Evolutionary conservation across 2,888 invertebrate species (phyloP).

Genomic region (Torymus auratus): DNA sequence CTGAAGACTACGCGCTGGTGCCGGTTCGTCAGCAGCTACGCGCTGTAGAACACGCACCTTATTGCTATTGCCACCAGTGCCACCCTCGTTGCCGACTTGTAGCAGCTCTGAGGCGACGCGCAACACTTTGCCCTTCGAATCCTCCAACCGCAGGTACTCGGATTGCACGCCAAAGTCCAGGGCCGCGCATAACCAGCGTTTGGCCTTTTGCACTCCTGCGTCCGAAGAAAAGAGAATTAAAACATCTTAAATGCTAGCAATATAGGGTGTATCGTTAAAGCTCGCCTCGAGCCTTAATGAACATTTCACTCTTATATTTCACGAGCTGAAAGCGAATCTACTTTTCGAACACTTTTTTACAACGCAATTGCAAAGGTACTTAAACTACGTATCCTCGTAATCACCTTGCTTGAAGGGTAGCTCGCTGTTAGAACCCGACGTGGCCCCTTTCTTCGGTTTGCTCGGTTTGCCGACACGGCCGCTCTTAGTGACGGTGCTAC

Average conservation of each 20-base stretch:
- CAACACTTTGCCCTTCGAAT: constrained; percentile 61
- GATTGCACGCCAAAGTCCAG: constrained; percentile 66
- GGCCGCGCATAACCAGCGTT: constrained; percentile 64
- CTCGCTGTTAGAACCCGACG: too few species aligned
- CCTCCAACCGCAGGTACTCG: constrained; percentile 65
- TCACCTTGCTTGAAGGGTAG: too few species aligned
- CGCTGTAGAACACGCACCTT: constrained; percentile 7
- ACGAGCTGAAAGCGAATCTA: too few species aligned
- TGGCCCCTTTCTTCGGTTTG: too few species aligned
- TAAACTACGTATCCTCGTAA: too few species aligned
- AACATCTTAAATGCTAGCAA: not conserved
- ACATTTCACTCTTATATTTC: too few species aligned
- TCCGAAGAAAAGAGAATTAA: not conserved
- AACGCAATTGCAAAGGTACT: too few species aligned
- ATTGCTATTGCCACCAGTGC: not conserved
- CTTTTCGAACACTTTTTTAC: too few species aligned
- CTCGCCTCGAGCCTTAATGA: too few species aligned
- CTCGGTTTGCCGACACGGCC: constrained; percentile 25
- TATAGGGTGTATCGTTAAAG: not conserved
- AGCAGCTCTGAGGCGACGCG: constrained; percentile 66
- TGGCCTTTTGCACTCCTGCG: constrained; percentile 60
- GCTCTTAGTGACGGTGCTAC: not conserved
- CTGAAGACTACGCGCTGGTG: not conserved
- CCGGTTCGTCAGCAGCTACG: not conserved
- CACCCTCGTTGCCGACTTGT: not conserved